Evolutionary conservation across 1,140 invertebrate genomes (phyloP).

Genomic region (Neocloeon triangulifer): DNA sequence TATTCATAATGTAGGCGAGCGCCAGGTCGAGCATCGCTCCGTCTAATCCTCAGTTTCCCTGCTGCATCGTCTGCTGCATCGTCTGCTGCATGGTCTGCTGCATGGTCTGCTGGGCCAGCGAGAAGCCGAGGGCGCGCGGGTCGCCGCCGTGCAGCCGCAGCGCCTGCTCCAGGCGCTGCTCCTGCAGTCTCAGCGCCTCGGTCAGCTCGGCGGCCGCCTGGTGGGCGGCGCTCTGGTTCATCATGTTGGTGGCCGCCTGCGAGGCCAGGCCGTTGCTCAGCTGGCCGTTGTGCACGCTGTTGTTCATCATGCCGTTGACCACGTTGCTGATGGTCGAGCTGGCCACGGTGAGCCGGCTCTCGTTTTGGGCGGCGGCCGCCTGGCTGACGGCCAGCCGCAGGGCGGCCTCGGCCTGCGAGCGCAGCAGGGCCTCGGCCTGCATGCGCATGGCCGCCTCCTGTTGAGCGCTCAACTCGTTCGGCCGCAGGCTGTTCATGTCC

Average conservation of each 20-base stretch:
- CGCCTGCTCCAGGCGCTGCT: constrained; percentile 58
- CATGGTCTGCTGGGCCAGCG: constrained; percentile 28
- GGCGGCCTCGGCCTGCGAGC: constrained; percentile 61
- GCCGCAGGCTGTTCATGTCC: constrained; percentile 19
- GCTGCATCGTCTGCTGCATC: no score
- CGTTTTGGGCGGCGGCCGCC: constrained; percentile 2
- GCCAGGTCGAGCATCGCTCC: no score
- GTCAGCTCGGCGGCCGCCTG: constrained; percentile 15
- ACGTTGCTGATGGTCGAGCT: no score
- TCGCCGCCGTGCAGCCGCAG: constrained; percentile 46
- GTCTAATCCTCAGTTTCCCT: no score
- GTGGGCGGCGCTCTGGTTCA: not conserved
- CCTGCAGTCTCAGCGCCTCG: constrained; percentile 52
- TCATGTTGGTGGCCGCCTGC: constrained; percentile 19
- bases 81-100: constrained; percentile 23
- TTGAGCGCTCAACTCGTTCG: no score
- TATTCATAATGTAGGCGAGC: no score
- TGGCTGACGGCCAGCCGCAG: constrained; percentile 48
- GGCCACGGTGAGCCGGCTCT: no score
- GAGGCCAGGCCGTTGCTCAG: constrained; percentile 52
- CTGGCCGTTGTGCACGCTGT: constrained; percentile 25
- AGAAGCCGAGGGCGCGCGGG: constrained; percentile 36
- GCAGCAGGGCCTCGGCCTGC: constrained; percentile 54
- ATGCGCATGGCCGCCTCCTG: constrained; percentile 59
- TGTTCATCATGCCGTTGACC: no score